These are phyloP conservation scores for Phrynocephalus versicolor DNA, from an alignment of 2,113 vertebrate genomes.

Conservation along the genomic window DNA sequence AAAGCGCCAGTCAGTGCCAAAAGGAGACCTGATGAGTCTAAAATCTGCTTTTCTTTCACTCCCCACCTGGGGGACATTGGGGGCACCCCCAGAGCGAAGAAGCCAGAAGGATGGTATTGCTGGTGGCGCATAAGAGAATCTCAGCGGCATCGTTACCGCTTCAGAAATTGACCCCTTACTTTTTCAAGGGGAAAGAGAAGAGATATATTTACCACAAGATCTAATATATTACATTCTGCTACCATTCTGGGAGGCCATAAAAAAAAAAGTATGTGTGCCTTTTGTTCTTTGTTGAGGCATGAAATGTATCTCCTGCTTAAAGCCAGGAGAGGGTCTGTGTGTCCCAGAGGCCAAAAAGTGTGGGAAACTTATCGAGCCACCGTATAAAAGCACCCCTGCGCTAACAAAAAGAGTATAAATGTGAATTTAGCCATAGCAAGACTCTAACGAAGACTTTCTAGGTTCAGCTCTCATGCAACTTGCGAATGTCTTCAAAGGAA, in stretches of 20 bases:
- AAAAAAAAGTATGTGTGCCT: neutral
- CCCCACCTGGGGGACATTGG: neutral
- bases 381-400: neutral
- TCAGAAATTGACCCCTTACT: too few relatives aligned
- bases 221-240: neutral
- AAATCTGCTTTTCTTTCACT: too few relatives aligned
- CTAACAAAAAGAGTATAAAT: conserved; percentile 4
- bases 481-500: neutral
- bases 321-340: neutral
- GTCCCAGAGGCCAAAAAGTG: neutral
- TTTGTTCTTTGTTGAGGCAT: too few relatives aligned
- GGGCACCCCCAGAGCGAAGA: neutral
- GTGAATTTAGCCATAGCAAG: conserved; percentile 15
- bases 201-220: too few relatives aligned
- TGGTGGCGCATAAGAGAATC: neutral
- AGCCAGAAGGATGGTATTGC: neutral
- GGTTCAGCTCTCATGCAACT: conserved; percentile 3
- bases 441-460: conserved; percentile 16
- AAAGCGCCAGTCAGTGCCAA: too few relatives aligned
- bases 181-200: too few relatives aligned
- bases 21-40: too few relatives aligned
- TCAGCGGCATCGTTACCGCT: neutral
- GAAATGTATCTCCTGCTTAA: neutral
- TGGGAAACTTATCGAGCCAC: neutral
- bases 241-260: neutral